Percentiles rank a stretch among this genome's conserved stretches.
Evolutionary conservation across 2,113 vertebrate species (phyloP).

Genomic region (Thamnophis sirtalis): DNA sequence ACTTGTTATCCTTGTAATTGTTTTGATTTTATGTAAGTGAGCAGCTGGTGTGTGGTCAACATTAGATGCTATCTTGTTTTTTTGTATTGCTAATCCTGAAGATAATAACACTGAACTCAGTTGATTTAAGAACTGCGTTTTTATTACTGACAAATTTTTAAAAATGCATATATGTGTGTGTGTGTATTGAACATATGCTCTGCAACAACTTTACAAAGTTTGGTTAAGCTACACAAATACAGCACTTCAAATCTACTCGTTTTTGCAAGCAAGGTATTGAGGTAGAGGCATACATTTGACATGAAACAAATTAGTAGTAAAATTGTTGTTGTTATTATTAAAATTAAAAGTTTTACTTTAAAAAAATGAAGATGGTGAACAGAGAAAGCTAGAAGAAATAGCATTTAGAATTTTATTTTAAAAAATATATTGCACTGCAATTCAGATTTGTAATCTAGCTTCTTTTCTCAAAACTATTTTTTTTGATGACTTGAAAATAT

Average conservation of each 20-base stretch:
- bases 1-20: not conserved
- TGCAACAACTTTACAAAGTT: not conserved
- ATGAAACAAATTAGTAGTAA: not conserved
- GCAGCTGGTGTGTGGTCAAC: not conserved
- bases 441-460: not conserved
- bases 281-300: not conserved
- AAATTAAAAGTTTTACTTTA: not conserved
- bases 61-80: not conserved
- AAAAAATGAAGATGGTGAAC: not conserved
- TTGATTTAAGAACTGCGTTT: not conserved
- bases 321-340: not conserved
- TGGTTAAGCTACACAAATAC: not conserved
- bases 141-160: not conserved
- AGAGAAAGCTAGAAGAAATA: not conserved
- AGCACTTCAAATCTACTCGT: not conserved
- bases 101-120: not conserved
- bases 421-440: not conserved
- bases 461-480: not conserved
- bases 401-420: not conserved
- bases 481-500: not conserved
- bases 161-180: not conserved
- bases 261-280: not conserved
- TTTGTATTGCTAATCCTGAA: not conserved
- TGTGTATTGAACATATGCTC: not conserved
- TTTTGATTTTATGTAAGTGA: not conserved